Evolutionary conservation across 2,888 invertebrate genomes (phyloP), one percentile per base, ranked within the genome.

Genomic region (Amphimallon solstitiale): DNA sequence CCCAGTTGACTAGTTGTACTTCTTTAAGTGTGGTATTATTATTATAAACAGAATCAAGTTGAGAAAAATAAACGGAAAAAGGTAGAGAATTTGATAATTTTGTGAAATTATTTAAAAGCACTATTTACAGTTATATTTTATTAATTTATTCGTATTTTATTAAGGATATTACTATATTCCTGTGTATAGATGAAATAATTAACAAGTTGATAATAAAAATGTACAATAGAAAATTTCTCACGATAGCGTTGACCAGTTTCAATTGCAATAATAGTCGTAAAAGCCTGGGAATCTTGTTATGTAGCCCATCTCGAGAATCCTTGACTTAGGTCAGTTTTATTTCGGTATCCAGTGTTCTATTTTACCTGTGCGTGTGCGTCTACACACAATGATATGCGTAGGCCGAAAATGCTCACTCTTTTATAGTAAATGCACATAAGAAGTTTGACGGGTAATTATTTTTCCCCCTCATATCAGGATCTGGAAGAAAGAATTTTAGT

Each of bases 401-500:
- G 56, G n/a, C 21, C 12, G 14, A 23, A 35, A 40, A 38, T 12
- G 6, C 14, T 56, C 38, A 56, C 23, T 23, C 40, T 56, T 43
- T 40, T 56, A 10, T 23, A 21, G 10, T 48, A 17, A 46, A n/a
- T 4, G 5, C 37, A 35, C 9, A 12, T 19, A 40, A 35, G 12
- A 19, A 17, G 34, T 51, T 14, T 49, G 61, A 51, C 14, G 21
- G 45, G 46, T 23, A 46, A 54, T 56, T 21, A 29, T 46, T 38
- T 52, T 37, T 38, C 45, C 45, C n/a, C 49, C 48, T 40, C 54
- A 54, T 62, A 63, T 62, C 63, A 19, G 52, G 34, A 46, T 17
- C 40, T 35, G 34, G 21, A 49, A 51, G 7, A 23, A 63, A 56
- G 54, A 43, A 54, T 61, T 59, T 59, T 35, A 46, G 21, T 19